A percentile compares a stretch with the other conserved stretches of the same genome.
Evolutionary conservation across 2,113 vertebrate species (phyloP).

Genomic region (Amphiprion percula): DNA sequence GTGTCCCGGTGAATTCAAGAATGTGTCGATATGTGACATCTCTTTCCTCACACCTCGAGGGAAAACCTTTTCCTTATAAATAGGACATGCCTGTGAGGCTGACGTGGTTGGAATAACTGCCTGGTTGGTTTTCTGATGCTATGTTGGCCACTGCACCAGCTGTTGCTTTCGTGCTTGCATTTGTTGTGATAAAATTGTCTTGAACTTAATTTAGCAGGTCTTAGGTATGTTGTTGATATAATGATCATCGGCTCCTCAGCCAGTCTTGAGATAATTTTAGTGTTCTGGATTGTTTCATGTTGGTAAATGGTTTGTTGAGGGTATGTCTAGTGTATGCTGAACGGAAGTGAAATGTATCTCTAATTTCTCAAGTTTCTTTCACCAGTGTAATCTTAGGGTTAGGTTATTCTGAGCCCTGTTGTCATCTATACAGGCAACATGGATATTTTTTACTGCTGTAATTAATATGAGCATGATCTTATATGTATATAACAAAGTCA

Average conservation of each 20-base stretch:
- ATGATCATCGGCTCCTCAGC: constrained; percentile 1
- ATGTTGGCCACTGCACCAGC: constrained; percentile 41
- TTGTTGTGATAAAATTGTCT: constrained; percentile 53
- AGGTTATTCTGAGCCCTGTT: constrained; percentile 20
- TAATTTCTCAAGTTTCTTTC: constrained; percentile 2
- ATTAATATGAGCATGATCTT: not conserved
- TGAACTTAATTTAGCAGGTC: constrained; percentile 59
- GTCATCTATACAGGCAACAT: not conserved
- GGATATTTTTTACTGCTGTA: not conserved
- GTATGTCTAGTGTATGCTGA: constrained; percentile 1
- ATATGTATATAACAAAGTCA: too few relatives aligned
- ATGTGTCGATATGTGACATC: constrained; percentile 29
- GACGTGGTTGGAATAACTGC: constrained; percentile 58
- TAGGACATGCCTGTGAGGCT: constrained; percentile 48
- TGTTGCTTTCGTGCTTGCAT: constrained; percentile 45
- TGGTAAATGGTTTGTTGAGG: constrained; percentile 15
- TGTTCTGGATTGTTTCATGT: constrained; percentile 18
- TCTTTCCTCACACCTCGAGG: constrained; percentile 25
- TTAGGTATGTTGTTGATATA: constrained; percentile 38
- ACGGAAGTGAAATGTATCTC: constrained; percentile 21
- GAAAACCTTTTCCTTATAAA: constrained; percentile 58
- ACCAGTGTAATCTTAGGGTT: constrained; percentile 3
- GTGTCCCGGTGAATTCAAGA: constrained; percentile 11
- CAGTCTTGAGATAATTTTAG: not conserved
- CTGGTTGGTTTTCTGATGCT: constrained; percentile 43